Percentiles rank a stretch among this genome's conserved stretches.
Evolutionary conservation across 2,113 vertebrate species (phyloP).

Genomic region (Probosciger aterrimus): DNA sequence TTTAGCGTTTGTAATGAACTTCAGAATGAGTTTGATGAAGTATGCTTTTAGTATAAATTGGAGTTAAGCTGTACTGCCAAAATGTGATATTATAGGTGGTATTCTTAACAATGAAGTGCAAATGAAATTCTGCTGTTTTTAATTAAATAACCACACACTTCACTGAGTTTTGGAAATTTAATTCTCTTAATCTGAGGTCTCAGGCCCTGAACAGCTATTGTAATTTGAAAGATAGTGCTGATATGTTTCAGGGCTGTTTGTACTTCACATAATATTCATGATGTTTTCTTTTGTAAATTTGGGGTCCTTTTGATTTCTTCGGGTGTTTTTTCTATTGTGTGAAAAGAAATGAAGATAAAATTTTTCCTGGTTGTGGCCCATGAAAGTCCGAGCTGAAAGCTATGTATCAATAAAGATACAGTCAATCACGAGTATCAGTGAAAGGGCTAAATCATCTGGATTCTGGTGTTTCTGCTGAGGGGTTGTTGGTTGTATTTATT

Average conservation of each 20-base stretch:
- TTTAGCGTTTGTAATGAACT: constrained; percentile 56
- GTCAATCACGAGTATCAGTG: fast-evolving
- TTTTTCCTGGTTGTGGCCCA: not conserved
- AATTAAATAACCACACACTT: constrained; percentile 58
- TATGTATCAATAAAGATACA: not conserved
- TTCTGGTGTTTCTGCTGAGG: not conserved
- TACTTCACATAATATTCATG: not conserved
- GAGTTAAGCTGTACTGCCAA: constrained; percentile 33
- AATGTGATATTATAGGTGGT: constrained; percentile 43
- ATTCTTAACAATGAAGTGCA: constrained; percentile 47
- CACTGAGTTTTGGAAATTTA: constrained; percentile 54
- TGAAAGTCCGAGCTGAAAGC: not conserved
- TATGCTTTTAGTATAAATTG: constrained; percentile 32
- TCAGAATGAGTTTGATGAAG: constrained; percentile 46
- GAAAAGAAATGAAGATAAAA: not conserved
- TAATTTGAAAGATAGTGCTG: constrained; percentile 34
- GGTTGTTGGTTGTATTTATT: not conserved
- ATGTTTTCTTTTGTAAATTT: not conserved
- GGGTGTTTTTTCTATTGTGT: not conserved
- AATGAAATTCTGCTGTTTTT: constrained; percentile 54
- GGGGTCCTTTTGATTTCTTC: not conserved
- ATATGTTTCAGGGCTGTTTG: constrained; percentile 18
- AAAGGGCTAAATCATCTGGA: not conserved
- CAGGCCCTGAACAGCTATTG: not conserved
- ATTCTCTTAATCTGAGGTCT: constrained; percentile 46